Evolutionary conservation across 2,113 vertebrate species (phyloP).

Genomic region (Oreochromis spilurus): DNA sequence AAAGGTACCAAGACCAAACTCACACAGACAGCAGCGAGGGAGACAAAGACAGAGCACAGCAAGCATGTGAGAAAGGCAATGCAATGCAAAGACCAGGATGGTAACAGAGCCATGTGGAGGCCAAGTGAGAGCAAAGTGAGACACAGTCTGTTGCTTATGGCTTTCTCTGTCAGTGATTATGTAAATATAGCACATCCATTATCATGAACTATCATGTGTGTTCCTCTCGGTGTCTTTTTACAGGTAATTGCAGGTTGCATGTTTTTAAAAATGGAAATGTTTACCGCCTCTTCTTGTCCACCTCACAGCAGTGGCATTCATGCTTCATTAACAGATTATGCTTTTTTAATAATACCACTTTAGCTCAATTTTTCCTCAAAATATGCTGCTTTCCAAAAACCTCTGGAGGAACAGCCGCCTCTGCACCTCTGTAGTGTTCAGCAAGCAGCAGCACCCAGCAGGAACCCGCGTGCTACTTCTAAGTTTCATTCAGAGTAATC

Average conservation of each 20-base stretch:
- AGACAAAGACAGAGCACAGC: not conserved
- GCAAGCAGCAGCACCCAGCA: not conserved
- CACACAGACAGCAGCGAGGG: not conserved
- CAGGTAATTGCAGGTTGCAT: not conserved
- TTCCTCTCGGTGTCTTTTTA: not conserved
- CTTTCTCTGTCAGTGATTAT: not conserved
- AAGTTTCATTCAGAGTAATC: not conserved
- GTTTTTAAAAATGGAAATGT: not conserved
- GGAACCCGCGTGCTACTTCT: not conserved
- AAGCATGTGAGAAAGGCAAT: fast-evolving
- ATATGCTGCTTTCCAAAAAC: not conserved
- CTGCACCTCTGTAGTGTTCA: not conserved
- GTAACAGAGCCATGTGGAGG: not conserved
- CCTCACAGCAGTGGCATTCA: not conserved
- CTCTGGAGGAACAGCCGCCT: not conserved
- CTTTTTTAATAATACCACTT: not conserved
- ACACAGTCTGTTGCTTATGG: not conserved
- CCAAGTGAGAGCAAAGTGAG: not conserved
- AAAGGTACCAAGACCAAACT: not conserved
- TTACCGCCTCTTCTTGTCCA: not conserved
- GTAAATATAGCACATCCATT: not conserved
- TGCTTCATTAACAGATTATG: not conserved
- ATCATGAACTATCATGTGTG: not conserved
- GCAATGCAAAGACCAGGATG: not conserved
- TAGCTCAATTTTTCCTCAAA: not conserved